A percentile compares a stretch with the other conserved stretches of the same genome.
phyloP scores from a whole-genome alignment of 2,888 invertebrate species.

The Ecliptopera silaceata region DNA sequence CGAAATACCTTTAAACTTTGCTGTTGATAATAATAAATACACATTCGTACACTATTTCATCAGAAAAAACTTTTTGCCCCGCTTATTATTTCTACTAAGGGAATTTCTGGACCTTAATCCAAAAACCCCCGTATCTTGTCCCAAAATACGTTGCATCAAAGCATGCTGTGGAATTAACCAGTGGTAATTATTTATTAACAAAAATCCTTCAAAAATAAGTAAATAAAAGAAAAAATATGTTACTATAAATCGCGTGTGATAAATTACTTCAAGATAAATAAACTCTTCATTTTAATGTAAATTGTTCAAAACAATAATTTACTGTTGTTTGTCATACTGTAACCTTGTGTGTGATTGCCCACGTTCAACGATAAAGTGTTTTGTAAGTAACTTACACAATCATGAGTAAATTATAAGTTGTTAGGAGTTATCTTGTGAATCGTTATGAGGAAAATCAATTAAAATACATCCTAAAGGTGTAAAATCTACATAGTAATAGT shows the following conservation, averaged over 20 bases:
- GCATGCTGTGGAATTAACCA: too few species aligned
- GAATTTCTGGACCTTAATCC: too few species aligned
- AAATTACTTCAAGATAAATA: slow-evolving; percentile 7
- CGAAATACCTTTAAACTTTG: too few species aligned
- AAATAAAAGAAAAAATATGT: background rate
- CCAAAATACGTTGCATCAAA: too few species aligned
- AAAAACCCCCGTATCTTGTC: too few species aligned
- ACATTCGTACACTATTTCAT: background rate
- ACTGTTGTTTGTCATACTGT: slow-evolving; percentile 25
- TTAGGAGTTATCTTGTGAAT: slow-evolving; percentile 1
- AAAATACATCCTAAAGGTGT: too few species aligned
- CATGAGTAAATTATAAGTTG: slow-evolving; percentile 24
- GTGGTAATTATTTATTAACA: too few species aligned
- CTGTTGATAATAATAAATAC: slow-evolving; percentile 12
- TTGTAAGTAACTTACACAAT: slow-evolving; percentile 27
- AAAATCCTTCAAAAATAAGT: too few species aligned
- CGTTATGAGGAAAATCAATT: too few species aligned
- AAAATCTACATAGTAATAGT: too few species aligned
- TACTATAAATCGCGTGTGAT: background rate
- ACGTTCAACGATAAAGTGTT: slow-evolving; percentile 42
- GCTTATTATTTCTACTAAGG: too few species aligned
- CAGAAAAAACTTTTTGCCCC: background rate
- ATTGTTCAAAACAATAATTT: slow-evolving; percentile 15
- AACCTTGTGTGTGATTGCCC: slow-evolving; percentile 45
- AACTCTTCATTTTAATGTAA: slow-evolving; percentile 14